Percentiles rank a stretch among this genome's conserved stretches.
Conservation (phyloP, 2,797 vertebrate genomes). For the Notolabrus celidotus region DNA sequence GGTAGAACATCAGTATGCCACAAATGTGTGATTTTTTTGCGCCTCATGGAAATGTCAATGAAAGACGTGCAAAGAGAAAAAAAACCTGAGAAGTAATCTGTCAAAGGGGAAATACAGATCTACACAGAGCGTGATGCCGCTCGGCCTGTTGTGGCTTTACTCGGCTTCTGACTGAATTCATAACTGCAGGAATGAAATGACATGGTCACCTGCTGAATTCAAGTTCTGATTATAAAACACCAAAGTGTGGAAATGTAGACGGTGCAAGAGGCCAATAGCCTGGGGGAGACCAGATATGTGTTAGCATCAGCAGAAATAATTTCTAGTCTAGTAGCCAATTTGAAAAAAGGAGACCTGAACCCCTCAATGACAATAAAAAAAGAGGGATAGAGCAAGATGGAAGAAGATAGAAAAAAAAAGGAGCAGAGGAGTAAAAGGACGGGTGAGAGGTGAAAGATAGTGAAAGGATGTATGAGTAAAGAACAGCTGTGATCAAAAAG, state of each 20-base stretch:
- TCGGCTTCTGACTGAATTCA: neutral
- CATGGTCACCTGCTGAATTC: constrained; percentile 29
- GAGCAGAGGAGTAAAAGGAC: constrained; percentile 10
- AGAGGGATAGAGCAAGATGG: constrained; percentile 3
- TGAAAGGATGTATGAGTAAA: constrained; percentile 1
- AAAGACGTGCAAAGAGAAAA: neutral
- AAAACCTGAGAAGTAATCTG: constrained; percentile 20
- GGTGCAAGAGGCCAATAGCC: constrained; percentile 18
- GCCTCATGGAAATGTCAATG: constrained; percentile 42
- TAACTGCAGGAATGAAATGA: constrained; percentile 21
- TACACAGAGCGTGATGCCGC: neutral
- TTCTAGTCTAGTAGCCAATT: constrained; percentile 37
- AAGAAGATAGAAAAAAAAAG: neutral
- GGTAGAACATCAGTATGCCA: constrained; percentile 32
- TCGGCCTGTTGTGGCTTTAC: constrained; percentile 3
- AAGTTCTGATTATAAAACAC: constrained; percentile 42
- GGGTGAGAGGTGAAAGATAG: constrained; percentile 32
- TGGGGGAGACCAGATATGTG: constrained; percentile 29
- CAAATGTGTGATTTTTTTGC: constrained; percentile 13
- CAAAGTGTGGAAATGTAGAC: constrained; percentile 22
- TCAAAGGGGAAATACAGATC: constrained; percentile 12
- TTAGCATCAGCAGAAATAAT: constrained; percentile 32
- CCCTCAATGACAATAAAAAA: constrained; percentile 1
- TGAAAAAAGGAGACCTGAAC: constrained; percentile 15
- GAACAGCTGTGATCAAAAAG: constrained; percentile 4